These are phyloP conservation scores for Phalera bucephala DNA, from an alignment of 2,888 invertebrate genomes.

Conservation along the genomic window DNA sequence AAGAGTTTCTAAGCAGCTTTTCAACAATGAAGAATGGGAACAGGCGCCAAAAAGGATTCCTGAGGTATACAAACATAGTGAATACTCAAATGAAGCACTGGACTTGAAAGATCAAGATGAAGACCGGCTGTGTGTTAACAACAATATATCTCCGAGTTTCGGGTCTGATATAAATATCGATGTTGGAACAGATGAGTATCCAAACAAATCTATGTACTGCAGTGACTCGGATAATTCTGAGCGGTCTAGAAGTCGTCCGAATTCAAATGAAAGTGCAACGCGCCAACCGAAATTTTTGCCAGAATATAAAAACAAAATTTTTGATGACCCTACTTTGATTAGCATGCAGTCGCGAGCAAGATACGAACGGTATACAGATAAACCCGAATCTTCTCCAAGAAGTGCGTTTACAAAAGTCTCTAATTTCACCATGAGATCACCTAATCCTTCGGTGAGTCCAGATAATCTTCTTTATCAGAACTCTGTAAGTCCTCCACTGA, in stretches of 20 bases:
- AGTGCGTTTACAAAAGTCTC: conserved; percentile 94
- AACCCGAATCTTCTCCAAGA: conserved; percentile 81
- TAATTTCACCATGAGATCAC: conserved; percentile 80
- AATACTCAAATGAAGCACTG: conserved; percentile 61
- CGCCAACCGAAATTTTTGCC: conserved; percentile 78
- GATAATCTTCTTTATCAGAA: conserved; percentile 90
- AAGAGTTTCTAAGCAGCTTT: conserved; percentile 76
- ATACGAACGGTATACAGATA: conserved; percentile 75
- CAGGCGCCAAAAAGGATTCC: conserved; percentile 64
- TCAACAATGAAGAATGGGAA: conserved; percentile 75
- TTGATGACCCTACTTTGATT: conserved; percentile 82
- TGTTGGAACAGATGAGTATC: conserved; percentile 78
- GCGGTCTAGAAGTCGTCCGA: conserved; percentile 74
- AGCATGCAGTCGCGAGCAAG: conserved; percentile 79
- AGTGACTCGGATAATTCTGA: conserved; percentile 80
- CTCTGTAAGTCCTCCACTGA: conserved; percentile 88
- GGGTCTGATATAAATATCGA: conserved; percentile 78
- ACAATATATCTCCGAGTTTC: conserved; percentile 74
- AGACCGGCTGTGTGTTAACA: conserved; percentile 65
- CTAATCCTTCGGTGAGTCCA: conserved; percentile 89
- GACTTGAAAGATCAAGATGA: conserved; percentile 71
- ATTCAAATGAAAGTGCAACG: conserved; percentile 80
- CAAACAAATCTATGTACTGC: conserved; percentile 71
- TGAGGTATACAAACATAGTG: conserved; percentile 72
- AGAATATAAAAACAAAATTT: conserved; percentile 82